Conservation (phyloP, 2,797 vertebrate genomes). For the Momotus momota region DNA sequence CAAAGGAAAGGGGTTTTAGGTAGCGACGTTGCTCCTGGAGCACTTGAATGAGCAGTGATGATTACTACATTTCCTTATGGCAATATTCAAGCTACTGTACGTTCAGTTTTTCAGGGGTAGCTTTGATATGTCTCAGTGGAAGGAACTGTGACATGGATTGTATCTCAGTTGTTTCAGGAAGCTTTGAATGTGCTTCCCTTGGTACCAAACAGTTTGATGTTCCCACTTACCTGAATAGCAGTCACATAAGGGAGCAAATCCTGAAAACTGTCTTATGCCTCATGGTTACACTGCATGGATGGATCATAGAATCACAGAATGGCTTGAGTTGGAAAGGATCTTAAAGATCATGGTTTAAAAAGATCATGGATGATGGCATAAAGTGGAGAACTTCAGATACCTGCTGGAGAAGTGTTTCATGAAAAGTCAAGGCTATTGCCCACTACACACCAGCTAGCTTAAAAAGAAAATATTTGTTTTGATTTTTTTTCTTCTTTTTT, state of each 20-base stretch:
- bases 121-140: neutral
- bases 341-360: too few species aligned
- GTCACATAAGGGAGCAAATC: neutral
- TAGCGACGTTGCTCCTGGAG: neutral
- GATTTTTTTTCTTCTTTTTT: fast-evolving
- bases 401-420: neutral
- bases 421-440: neutral
- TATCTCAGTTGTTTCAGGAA: neutral
- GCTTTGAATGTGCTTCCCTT: neutral
- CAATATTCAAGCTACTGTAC: neutral
- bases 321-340: too few species aligned
- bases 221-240: neutral
- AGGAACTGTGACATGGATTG: neutral
- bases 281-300: fast-evolving
- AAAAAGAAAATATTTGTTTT: neutral
- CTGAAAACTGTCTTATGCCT: neutral
- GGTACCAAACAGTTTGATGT: fast-evolving
- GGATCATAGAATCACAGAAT: too few species aligned
- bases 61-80: neutral
- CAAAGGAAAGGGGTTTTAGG: neutral
- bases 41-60: neutral
- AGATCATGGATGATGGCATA: neutral
- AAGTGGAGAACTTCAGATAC: neutral
- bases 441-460: neutral
- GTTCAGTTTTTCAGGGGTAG: neutral